A percentile compares a stretch with the other conserved stretches of the same genome.
Conservation (phyloP, 2,888 invertebrate genomes). For the Oligia latruncula region DNA sequence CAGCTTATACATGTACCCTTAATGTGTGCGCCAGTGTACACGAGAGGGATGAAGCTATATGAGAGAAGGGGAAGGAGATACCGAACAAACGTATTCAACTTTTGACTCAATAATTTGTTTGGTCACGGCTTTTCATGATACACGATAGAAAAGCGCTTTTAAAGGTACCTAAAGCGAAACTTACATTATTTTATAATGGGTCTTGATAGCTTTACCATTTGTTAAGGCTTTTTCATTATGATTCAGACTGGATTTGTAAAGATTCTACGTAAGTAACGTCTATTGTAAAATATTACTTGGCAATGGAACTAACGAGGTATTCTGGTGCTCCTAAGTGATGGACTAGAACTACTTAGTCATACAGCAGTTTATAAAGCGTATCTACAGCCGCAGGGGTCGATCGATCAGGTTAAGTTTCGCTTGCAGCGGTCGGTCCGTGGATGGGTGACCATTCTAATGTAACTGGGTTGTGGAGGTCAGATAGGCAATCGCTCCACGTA, state of each 20-base stretch:
- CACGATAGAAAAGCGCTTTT: constrained; percentile 65
- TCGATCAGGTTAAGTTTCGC: no score
- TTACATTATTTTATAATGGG: constrained; percentile 57
- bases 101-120: constrained; percentile 79
- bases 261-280: constrained; percentile 16
- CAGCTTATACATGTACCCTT: constrained; percentile 87
- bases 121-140: constrained; percentile 74
- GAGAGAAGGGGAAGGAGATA: constrained; percentile 49
- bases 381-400: background rate
- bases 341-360: background rate
- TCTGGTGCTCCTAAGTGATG: background rate
- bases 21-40: constrained; percentile 81
- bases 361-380: background rate
- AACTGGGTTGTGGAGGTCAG: no score
- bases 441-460: background rate
- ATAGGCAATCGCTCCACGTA: no score
- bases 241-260: constrained; percentile 25
- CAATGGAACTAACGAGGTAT: background rate
- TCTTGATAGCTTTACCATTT: constrained; percentile 38
- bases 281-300: background rate
- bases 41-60: constrained; percentile 64
- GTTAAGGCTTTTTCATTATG: constrained; percentile 38
- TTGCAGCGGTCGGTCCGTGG: no score
- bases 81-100: constrained; percentile 68
- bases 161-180: constrained; percentile 48